Evolutionary conservation across 1,140 invertebrate genomes (phyloP), one percentile per base, ranked within the genome.

Genomic region (Cepaea nemoralis): DNA sequence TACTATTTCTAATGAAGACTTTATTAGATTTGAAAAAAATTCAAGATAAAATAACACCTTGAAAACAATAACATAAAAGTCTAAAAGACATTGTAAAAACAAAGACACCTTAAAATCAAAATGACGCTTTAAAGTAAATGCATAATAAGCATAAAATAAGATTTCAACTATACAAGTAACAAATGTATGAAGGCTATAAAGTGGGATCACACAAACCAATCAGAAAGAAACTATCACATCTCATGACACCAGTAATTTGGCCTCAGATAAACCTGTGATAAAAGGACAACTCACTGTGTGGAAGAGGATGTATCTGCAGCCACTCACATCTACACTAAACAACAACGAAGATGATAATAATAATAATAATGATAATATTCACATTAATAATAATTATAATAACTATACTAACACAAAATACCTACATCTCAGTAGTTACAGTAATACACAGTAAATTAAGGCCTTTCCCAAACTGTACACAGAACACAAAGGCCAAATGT

Each of bases 401-500:
- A 71, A 6, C n/a, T 39, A 39, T 71, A 71, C 39, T n/a, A 40
- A 71, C 24, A 71, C 14, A 39, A 40, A 24, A 55, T 39, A 40
- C 12, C 37, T 71, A 40, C 69, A 71, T 45, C 69, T 39, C 19
- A 71, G 35, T 71, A 40, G 8, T 40, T 22, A 40, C 24, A 39
- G 1, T 71, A 8, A 40, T 24, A 27, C 35, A 40, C 40, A 1
- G n/a, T 39, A 40, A n/a, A 35, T 39, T 40, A 40, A 71, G 69
- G 69, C 37, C 40, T 19, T 39, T 45, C 40, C 40, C 69, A 39
- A n/a, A 71, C 1, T 45, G 24, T 40, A 40, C 12, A 71, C 0
- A 71, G 35, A 71, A 19, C 22, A 71, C 10, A n/a, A 71, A 71
- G 40, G 69, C 69, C 69, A 39, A 71, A 24, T 12, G 35, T 71